Conservation (phyloP, 2,113 vertebrate genomes). For the Scopus umbretta region DNA sequence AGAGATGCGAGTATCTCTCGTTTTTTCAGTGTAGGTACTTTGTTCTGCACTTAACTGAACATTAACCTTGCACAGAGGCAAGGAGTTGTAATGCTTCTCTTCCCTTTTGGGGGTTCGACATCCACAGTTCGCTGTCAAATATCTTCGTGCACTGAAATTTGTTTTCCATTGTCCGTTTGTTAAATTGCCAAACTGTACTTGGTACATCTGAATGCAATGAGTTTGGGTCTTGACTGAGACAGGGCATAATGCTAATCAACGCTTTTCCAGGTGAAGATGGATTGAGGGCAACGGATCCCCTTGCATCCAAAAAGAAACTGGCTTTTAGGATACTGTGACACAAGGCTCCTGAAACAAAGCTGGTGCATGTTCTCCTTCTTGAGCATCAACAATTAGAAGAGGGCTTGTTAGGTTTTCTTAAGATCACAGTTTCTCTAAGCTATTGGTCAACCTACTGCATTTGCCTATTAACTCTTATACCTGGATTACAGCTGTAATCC, state of each 20-base stretch:
- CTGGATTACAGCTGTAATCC: neutral
- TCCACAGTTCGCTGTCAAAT: neutral
- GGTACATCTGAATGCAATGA: neutral
- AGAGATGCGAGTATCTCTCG: neutral
- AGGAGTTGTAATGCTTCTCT: neutral
- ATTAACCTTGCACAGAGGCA: neutral
- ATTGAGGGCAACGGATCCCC: neutral
- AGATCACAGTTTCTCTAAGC: neutral
- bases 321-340: neutral
- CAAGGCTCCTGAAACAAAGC: neutral
- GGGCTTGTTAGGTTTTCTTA: neutral
- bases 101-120: neutral
- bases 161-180: neutral
- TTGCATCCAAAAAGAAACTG: neutral
- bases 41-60: neutral
- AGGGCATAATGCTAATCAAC: neutral
- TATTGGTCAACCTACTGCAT: neutral
- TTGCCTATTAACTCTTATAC: neutral
- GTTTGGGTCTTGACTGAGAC: neutral
- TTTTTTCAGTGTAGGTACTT: neutral
- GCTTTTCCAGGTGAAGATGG: neutral
- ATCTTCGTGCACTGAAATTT: neutral
- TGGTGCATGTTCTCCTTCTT: neutral
- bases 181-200: neutral
- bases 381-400: neutral